Evolutionary conservation across 2,888 invertebrate genomes (phyloP).

Genomic region (Aphrophora alni): DNA sequence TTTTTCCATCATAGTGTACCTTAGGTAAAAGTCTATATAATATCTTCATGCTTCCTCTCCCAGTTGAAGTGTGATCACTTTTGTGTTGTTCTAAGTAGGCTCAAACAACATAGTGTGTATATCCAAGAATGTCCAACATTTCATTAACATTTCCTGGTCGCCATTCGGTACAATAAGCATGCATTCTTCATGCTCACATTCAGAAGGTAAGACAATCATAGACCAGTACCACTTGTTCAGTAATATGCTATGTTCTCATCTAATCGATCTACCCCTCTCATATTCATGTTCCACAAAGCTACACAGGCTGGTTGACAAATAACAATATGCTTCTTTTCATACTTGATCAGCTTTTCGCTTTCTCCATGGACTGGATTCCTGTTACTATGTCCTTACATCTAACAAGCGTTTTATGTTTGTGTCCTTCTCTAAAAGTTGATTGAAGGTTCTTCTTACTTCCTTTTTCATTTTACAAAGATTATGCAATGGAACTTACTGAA

Average conservation of each 20-base stretch:
- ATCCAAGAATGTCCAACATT: not conserved
- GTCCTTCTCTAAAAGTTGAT: not conserved
- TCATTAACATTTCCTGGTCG: not conserved
- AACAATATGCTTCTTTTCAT: not conserved
- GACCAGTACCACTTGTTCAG: not conserved
- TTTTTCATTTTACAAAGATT: not conserved
- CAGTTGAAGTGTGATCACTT: not conserved
- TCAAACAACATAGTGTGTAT: no score
- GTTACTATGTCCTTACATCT: not conserved
- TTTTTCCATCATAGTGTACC: not conserved
- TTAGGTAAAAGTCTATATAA: not conserved
- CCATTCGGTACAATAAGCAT: no score
- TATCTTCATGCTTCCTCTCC: not conserved
- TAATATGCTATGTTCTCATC: not conserved
- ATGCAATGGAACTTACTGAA: not conserved
- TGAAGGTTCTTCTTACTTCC: not conserved
- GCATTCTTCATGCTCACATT: no score
- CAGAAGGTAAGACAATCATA: no score
- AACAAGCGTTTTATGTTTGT: not conserved
- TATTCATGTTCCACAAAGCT: not conserved
- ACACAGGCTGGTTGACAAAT: not conserved
- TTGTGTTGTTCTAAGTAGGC: not conserved
- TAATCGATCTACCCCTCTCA: not conserved
- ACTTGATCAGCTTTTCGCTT: not conserved
- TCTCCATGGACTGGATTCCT: not conserved